Evolutionary conservation across 2,888 invertebrate genomes (phyloP).

Genomic region (Tribolium freemani): DNA sequence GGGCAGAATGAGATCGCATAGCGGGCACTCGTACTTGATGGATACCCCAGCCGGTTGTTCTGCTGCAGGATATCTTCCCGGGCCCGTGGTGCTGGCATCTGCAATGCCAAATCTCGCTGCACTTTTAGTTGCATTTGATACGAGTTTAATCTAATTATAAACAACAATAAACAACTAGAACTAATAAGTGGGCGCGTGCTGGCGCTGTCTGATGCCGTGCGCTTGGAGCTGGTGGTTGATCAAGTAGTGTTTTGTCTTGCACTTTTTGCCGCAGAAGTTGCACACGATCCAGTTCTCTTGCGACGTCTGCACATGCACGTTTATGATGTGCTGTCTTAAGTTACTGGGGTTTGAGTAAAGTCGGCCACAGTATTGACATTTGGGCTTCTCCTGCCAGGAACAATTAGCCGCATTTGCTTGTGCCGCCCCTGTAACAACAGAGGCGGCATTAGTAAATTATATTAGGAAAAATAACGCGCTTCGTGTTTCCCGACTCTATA

Average conservation of each 20-base stretch:
- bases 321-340: slow-evolving; percentile 83
- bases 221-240: slow-evolving; percentile 83
- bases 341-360: slow-evolving; percentile 82
- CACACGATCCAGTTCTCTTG: slow-evolving; percentile 81
- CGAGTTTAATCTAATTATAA: slow-evolving; percentile 14
- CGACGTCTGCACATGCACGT: slow-evolving; percentile 80
- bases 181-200: slow-evolving; percentile 52
- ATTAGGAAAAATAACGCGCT: slow-evolving; percentile 12
- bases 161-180: background rate
- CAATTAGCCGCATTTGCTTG: slow-evolving; percentile 21
- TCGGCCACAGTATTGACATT: slow-evolving; percentile 80
- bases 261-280: slow-evolving; percentile 81
- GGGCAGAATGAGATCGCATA: slow-evolving; percentile 78
- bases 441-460: slow-evolving; percentile 69
- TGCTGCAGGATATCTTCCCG: slow-evolving; percentile 59
- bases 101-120: slow-evolving; percentile 72
- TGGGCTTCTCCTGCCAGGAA: slow-evolving; percentile 68
- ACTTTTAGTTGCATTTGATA: slow-evolving; percentile 60
- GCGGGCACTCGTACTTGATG: slow-evolving; percentile 76
- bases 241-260: slow-evolving; percentile 83
- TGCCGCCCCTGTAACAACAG: slow-evolving; percentile 77
- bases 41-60: slow-evolving; percentile 57
- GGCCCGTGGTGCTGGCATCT: slow-evolving; percentile 68
- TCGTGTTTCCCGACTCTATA: slow-evolving; percentile 21
- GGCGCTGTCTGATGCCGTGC: slow-evolving; percentile 80